A percentile compares a stretch with the other conserved stretches of the same genome.
These are phyloP conservation scores for Abscondita cerata DNA, from an alignment of 2,888 invertebrate species.

Conservation along the genomic window DNA sequence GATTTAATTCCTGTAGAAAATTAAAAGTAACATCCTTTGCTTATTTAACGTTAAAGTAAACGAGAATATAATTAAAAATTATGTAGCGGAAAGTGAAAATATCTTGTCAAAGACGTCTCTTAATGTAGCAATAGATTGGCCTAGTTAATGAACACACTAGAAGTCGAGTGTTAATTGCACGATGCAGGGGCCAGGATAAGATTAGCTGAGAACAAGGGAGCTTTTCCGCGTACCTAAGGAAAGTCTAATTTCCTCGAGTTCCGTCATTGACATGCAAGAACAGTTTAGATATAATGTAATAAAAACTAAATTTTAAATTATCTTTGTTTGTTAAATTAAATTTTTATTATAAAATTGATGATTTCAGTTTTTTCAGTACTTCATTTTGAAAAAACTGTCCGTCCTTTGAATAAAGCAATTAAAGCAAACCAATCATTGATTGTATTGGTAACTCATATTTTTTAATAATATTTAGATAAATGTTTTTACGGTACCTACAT, in stretches of 20 bases:
- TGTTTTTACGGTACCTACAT: too few species aligned
- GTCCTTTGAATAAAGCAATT: too few species aligned
- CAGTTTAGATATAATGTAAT: conserved; percentile 26
- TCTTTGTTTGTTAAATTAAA: conserved; percentile 7
- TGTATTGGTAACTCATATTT: too few species aligned
- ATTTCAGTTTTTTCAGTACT: too few species aligned
- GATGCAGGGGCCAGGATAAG: conserved; percentile 24
- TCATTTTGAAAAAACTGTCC: too few species aligned
- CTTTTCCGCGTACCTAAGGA: conserved; percentile 18
- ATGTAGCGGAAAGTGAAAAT: conserved; percentile 23
- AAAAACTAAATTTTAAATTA: conserved; percentile 19
- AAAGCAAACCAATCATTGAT: too few species aligned
- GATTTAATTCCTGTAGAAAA: too few species aligned
- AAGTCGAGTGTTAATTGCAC: conserved; percentile 35
- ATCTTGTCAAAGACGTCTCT: conserved; percentile 25
- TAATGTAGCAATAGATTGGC: conserved; percentile 32
- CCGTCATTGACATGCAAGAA: conserved; percentile 26
- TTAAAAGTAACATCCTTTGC: too few species aligned
- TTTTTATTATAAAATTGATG: too few species aligned
- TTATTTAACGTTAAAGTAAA: background rate
- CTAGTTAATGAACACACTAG: conserved; percentile 32
- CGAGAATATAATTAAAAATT: conserved; percentile 28
- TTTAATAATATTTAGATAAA: too few species aligned
- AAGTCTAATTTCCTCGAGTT: conserved; percentile 30
- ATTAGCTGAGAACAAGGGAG: conserved; percentile 26